phyloP scores from a whole-genome alignment of 2,113 vertebrate species.

The Rhinogobius similis region DNA sequence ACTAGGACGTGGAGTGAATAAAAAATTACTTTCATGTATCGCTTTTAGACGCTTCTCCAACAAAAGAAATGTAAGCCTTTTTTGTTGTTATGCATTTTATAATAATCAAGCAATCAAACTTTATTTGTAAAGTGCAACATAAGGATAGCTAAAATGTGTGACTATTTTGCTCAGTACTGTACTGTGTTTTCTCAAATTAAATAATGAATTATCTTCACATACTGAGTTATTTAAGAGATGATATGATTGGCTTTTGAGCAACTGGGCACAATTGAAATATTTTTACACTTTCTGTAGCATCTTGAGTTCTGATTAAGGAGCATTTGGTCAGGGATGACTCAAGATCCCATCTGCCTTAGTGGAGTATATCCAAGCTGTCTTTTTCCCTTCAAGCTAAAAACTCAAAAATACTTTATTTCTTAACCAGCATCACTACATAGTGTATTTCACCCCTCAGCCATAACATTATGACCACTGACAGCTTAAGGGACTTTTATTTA shows the following conservation, averaged over 20 bases:
- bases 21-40: no score
- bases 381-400: conserved; percentile 18
- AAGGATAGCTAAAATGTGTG: neutral
- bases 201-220: no score
- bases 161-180: neutral
- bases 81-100: neutral
- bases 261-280: neutral
- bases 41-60: neutral
- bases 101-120: neutral
- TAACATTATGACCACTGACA: conserved; percentile 1
- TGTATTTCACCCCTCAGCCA: neutral
- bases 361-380: conserved; percentile 46
- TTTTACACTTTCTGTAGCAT: conserved; percentile 8
- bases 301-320: conserved; percentile 19
- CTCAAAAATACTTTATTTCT: conserved; percentile 6
- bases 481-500: neutral
- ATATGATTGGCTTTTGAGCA: neutral
- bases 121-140: neutral
- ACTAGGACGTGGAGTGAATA: no score
- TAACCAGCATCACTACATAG: conserved; percentile 33
- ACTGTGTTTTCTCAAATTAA: neutral
- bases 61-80: neutral
- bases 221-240: neutral
- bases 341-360: conserved; percentile 31
- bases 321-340: conserved; percentile 44